A percentile compares a stretch with the other conserved stretches of the same genome.
These are phyloP conservation scores for Drosophila parvula DNA, from an alignment of 1,140 invertebrate genomes.

Conservation along the genomic window DNA sequence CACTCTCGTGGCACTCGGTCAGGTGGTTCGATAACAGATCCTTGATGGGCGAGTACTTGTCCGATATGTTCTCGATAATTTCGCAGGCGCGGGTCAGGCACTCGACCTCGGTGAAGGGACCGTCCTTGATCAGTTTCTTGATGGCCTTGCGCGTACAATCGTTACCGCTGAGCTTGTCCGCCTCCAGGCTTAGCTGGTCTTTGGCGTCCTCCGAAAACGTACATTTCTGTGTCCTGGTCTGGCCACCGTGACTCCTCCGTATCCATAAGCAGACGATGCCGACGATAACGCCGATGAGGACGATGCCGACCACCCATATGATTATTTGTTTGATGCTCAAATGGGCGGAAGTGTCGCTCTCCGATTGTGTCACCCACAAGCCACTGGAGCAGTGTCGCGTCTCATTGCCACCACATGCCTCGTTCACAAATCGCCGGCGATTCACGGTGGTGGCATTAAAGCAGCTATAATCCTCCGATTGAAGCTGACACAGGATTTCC, in stretches of 20 bases:
- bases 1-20: slow-evolving; percentile 17
- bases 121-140: slow-evolving; percentile 17
- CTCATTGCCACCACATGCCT: slow-evolving; percentile 62
- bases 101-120: slow-evolving; percentile 19
- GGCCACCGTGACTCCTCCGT: background rate
- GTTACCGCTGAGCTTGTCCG: background rate
- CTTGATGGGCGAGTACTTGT: slow-evolving; percentile 36
- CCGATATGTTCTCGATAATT: slow-evolving; percentile 26
- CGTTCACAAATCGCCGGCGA: slow-evolving; percentile 54
- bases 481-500: slow-evolving; percentile 65
- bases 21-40: slow-evolving; percentile 56
- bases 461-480: slow-evolving; percentile 37
- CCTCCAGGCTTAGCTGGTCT: background rate
- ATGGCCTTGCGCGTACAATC: background rate
- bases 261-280: too few relatives aligned
- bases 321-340: background rate
- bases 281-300: too few relatives aligned
- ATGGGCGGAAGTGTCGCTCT: background rate
- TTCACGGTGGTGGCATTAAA: slow-evolving; percentile 69
- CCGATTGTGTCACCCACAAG: slow-evolving; percentile 6
- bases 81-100: slow-evolving; percentile 35
- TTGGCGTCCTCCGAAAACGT: background rate
- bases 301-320: too few relatives aligned
- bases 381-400: slow-evolving; percentile 56
- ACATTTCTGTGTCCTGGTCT: background rate